Base-by-base conservation (phyloP, 2,888 invertebrate species). In the Pedicia rivosa region DNA sequence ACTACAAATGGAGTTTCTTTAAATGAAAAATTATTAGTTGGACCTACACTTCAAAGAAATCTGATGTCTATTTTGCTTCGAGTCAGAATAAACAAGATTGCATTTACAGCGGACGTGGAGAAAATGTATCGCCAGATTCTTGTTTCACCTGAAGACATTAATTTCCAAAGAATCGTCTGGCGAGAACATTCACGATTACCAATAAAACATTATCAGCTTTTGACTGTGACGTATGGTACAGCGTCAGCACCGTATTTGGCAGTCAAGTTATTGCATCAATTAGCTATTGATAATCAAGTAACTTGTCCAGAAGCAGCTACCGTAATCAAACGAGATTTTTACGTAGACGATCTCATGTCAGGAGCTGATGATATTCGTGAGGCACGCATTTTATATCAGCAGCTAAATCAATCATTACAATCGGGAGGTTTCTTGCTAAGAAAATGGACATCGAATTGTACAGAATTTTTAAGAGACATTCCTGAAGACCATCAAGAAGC, bases 281-380 rank as follows among this genome's bases (percentile, higher is more conserved):
- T 46, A 19, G 45, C 40, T 4, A 14, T 33, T n/a, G 41, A 44
- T 14, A 33, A 36, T 17, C 28, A 40, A 33, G 12, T 14, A 14
- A 25, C 15, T 7, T 39, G 35, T 37, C 42, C 46, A 4, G 14
- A 12, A 12, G 40, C 42, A n/a, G 29, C 40, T 27, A 12, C 26
- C 22, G 35, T 40, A 8, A 43, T 45, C 17, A 35, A 29, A 35
- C 36, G 16, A 13, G 36, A 44, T 28, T 46, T 45, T 31, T 46
- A 43, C 28, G 40, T 46, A 15, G 46, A 47, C 33, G 45, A 43
- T 17, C 19, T 43, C 6, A 15, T 46, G 20, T 37, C 40, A 4
- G 43, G 42, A 7, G 16, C 29, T 1, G 35, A 46, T 30, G 34
- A 40, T 3, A 19, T 39, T 16, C 13, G 17, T 8, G 41, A 43